phyloP scores from a whole-genome alignment of 2,888 invertebrate species.

The Dexiosoma caninum region DNA sequence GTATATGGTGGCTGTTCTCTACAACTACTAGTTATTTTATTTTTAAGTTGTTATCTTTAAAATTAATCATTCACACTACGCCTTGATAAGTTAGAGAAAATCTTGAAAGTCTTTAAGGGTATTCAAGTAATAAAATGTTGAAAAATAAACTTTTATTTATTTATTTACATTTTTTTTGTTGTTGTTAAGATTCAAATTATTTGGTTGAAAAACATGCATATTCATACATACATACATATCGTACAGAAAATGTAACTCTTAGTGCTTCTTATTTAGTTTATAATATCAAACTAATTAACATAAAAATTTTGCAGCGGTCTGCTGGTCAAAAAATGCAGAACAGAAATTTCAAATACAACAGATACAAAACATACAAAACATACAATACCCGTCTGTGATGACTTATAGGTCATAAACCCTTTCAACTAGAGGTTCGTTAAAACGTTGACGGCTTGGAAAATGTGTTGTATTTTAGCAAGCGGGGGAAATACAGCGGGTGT shows the following conservation, averaged over 20 bases:
- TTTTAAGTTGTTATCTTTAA: constrained; percentile 30
- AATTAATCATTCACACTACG: constrained; percentile 72
- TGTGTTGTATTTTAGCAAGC: constrained; percentile 10
- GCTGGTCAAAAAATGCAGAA: constrained; percentile 64
- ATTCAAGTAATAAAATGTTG: constrained; percentile 42
- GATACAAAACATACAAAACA: not conserved
- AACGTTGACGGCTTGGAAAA: constrained; percentile 47
- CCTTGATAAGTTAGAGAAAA: constrained; percentile 50
- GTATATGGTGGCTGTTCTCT: not conserved
- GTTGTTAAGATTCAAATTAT: constrained; percentile 10
- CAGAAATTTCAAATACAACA: constrained; percentile 24
- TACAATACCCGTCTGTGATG: constrained; percentile 1
- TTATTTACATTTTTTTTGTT: too few species aligned
- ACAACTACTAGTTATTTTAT: constrained; percentile 7
- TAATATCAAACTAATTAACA: constrained; percentile 65
- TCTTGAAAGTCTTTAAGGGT: constrained; percentile 31
- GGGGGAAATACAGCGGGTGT: not conserved
- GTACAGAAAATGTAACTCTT: constrained; percentile 16
- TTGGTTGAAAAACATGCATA: not conserved
- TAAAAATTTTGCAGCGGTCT: constrained; percentile 67
- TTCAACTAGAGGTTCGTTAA: constrained; percentile 46
- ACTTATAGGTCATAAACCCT: constrained; percentile 60
- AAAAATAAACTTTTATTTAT: constrained; percentile 9
- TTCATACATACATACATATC: not conserved
- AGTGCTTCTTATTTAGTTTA: constrained; percentile 20